These are phyloP conservation scores for Apotomis betuletana DNA, from an alignment of 2,888 invertebrate genomes.

Conservation along the genomic window DNA sequence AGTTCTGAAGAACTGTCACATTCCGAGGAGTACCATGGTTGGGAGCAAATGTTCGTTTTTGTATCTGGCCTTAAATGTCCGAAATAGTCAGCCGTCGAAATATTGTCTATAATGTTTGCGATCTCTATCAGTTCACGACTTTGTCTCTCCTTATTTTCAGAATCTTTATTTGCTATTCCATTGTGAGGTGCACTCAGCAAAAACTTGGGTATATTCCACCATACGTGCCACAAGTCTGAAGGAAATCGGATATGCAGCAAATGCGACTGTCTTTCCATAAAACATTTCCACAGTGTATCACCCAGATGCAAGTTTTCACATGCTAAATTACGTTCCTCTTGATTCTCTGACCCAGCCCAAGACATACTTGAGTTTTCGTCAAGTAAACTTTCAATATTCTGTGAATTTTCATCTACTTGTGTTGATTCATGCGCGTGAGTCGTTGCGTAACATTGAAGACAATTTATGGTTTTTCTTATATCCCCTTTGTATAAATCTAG, in stretches of 20 bases:
- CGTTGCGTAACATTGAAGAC: slow-evolving; percentile 88
- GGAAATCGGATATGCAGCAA: slow-evolving; percentile 49
- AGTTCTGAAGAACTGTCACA: slow-evolving; percentile 68
- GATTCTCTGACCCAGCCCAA: slow-evolving; percentile 63
- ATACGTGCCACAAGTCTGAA: slow-evolving; percentile 60
- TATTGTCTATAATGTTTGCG: slow-evolving; percentile 61
- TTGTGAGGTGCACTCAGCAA: slow-evolving; percentile 50
- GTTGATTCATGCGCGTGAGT: slow-evolving; percentile 63
- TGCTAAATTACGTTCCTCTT: slow-evolving; percentile 49
- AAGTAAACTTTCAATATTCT: slow-evolving; percentile 53
- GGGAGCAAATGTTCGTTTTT: slow-evolving; percentile 53
- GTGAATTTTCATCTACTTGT: slow-evolving; percentile 52
- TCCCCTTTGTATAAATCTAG: slow-evolving; percentile 86
- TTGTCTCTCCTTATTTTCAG: slow-evolving; percentile 46
- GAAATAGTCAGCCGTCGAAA: slow-evolving; percentile 72
- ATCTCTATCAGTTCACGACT: slow-evolving; percentile 55
- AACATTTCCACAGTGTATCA: slow-evolving; percentile 51
- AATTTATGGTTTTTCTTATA: slow-evolving; percentile 87
- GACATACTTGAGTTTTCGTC: slow-evolving; percentile 74
- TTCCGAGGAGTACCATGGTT: slow-evolving; percentile 66
- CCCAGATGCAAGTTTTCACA: slow-evolving; percentile 41
- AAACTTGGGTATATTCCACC: slow-evolving; percentile 70
- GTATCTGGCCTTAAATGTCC: slow-evolving; percentile 47
- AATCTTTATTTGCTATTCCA: slow-evolving; percentile 43
- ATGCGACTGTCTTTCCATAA: slow-evolving; percentile 52